These are phyloP conservation scores for Bombus terrestris DNA, from an alignment of 1,140 invertebrate species.

Conservation along the genomic window DNA sequence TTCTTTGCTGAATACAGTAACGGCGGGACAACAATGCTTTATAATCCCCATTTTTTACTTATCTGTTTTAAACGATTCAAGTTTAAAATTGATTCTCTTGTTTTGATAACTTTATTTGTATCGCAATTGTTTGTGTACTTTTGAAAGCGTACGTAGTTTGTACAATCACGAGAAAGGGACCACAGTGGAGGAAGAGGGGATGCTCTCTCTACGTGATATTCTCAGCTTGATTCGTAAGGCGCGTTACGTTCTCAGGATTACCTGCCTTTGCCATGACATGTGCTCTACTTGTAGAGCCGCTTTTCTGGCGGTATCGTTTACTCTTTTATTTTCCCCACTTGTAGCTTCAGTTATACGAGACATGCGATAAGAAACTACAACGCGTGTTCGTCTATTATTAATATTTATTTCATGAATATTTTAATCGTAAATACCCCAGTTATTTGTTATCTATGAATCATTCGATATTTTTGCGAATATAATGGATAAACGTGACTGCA, in stretches of 20 bases:
- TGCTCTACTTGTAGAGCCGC: constrained; percentile 60
- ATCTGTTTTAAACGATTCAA: too few species aligned
- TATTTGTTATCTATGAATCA: not conserved
- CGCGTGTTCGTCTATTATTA: not conserved
- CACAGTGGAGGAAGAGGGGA: constrained; percentile 45
- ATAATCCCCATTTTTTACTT: not conserved
- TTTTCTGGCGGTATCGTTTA: constrained; percentile 53
- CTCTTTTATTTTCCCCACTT: constrained; percentile 42
- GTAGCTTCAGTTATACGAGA: not conserved
- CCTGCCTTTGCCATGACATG: constrained; percentile 59
- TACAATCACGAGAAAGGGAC: constrained; percentile 41
- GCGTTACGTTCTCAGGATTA: constrained; percentile 66
- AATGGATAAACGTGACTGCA: not conserved
- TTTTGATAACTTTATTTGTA: constrained; percentile 24
- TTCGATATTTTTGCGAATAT: not conserved
- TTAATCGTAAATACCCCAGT: not conserved
- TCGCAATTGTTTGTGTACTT: constrained; percentile 26
- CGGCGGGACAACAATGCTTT: not conserved
- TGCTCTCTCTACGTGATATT: constrained; percentile 54
- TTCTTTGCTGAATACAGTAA: constrained; percentile 20
- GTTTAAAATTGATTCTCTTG: not conserved
- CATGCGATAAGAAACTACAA: not conserved
- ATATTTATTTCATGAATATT: not conserved
- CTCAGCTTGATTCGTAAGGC: constrained; percentile 63
- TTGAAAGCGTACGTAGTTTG: constrained; percentile 40